Conservation (phyloP, 37 sponge, comb jelly and placozoan genomes). For the Aplysina aerophoba region DNA sequence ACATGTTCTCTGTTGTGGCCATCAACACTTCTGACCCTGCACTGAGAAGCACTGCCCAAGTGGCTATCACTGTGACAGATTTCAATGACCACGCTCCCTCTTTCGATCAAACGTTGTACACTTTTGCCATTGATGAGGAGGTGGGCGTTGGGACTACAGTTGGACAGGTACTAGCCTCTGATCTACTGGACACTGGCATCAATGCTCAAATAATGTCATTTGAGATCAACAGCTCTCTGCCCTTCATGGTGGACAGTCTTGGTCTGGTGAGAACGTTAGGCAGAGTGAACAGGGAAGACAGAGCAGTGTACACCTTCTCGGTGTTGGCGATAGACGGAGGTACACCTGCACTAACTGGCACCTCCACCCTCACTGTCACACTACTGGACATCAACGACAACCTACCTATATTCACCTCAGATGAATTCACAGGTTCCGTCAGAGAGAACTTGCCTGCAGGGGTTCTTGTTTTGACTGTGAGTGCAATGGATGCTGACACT, state of each 20-base stretch:
- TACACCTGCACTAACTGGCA: constrained; percentile 50
- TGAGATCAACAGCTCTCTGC: constrained; percentile 1
- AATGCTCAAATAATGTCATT: constrained; percentile 53
- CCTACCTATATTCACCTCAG: constrained; percentile 50
- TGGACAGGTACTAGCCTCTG: constrained; percentile 59
- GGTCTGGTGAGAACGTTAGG: constrained; percentile 41
- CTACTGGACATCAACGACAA: constrained; percentile 70
- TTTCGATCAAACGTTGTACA: constrained; percentile 35
- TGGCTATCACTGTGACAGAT: constrained; percentile 46
- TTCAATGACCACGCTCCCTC: constrained; percentile 58
- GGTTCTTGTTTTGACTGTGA: constrained; percentile 37
- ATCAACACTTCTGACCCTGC: constrained; percentile 33
- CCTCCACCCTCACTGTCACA: constrained; percentile 45
- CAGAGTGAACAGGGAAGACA: constrained; percentile 48
- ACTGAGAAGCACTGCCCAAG: constrained; percentile 41
- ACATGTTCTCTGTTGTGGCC: constrained; percentile 52
- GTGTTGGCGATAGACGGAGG: constrained; percentile 75
- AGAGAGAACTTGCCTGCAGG: constrained; percentile 48
- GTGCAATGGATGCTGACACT: constrained; percentile 56
- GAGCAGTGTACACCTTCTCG: background rate
- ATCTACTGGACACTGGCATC: constrained; percentile 35
- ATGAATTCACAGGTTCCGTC: constrained; percentile 28
- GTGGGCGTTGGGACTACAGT: constrained; percentile 25
- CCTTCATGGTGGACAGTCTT: constrained; percentile 37
- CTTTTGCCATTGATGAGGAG: constrained; percentile 51